Base-by-base conservation (phyloP, 2,797 vertebrate species). In the Acanthopagrus latus region DNA sequence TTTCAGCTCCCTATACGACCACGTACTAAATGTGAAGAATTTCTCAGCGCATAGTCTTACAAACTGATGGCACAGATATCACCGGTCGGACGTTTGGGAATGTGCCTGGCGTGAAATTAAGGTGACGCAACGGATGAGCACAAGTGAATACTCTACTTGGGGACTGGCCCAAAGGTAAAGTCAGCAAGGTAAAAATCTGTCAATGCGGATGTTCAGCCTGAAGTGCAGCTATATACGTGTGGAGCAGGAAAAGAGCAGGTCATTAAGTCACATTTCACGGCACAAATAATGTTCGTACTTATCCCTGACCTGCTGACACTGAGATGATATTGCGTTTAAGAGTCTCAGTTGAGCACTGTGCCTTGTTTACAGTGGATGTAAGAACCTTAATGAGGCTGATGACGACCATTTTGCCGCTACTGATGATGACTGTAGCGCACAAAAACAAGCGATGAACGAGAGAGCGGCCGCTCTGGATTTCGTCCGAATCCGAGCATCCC, bases 361-460 rank as follows among this genome's bases (percentile, higher is more conserved):
- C 27, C 60, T 71, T 54, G 65, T 81, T 79, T 72, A 63, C 46
- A 17, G 38, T 10, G 46, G 43, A 27, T 48, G 65, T 29, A 21
- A 21, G 21, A 44, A 59, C 69, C 27, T 71, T 41, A 67, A 82
- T 52, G 63, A 81, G 59, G 48, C 64, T 8, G 68, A 60, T 75
- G 57, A 69, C 55, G 65, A 58, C 56, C 69, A 57, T 5, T 33
- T 33, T 12, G 55, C 43, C 7, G 62, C 44, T 9, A 13, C 50
- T 14, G 33, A 46, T 3, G 52, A 58, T 3, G 54, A 71, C 60
- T 71, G 52, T 58, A 20, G 67, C 55, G 67, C 66, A 50, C 52
- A 74, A 55, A 74, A 55, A 79, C 14, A 17, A 44, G 55, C 17
- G 21, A 65, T 25, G 29, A 0, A 44, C 0, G 5, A 43, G 52